Percentiles rank a stretch among this genome's conserved stretches.
Conservation (phyloP, 2,888 invertebrate species). For the Apodemia hepburni region DNA sequence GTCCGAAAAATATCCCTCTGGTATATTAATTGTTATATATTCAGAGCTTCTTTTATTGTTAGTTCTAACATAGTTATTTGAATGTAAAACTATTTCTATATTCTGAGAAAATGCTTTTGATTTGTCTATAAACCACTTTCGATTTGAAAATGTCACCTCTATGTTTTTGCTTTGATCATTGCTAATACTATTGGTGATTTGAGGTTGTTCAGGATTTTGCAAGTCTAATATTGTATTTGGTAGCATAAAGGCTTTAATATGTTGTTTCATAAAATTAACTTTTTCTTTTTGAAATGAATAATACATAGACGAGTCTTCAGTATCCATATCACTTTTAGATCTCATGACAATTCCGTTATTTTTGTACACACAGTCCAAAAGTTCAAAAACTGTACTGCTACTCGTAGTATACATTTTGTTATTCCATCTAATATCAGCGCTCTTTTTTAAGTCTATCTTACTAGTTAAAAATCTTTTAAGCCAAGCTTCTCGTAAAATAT, state of each 20-base stretch:
- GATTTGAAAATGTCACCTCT: slow-evolving; percentile 43
- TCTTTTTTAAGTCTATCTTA: slow-evolving; percentile 48
- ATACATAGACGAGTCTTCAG: slow-evolving; percentile 40
- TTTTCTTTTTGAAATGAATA: slow-evolving; percentile 39
- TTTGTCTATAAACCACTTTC: slow-evolving; percentile 54
- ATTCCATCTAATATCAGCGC: slow-evolving; percentile 58
- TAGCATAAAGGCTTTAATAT: slow-evolving; percentile 65
- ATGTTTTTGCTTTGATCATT: slow-evolving; percentile 38
- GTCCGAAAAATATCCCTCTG: slow-evolving; percentile 54
- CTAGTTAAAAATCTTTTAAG: slow-evolving; percentile 46
- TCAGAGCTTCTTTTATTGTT: slow-evolving; percentile 44
- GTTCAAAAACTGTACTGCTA: slow-evolving; percentile 56
- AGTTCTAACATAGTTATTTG: slow-evolving; percentile 40
- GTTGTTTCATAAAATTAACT: slow-evolving; percentile 48
- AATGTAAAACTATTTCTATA: slow-evolving; percentile 53
- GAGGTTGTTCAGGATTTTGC: slow-evolving; percentile 30
- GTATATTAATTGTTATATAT: slow-evolving; percentile 57
- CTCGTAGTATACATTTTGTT: slow-evolving; percentile 54
- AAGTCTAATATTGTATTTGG: slow-evolving; percentile 45
- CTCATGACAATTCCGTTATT: slow-evolving; percentile 44
- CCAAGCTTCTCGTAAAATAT: slow-evolving; percentile 48
- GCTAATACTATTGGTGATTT: slow-evolving; percentile 26
- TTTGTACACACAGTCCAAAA: slow-evolving; percentile 53
- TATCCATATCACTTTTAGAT: slow-evolving; percentile 51
- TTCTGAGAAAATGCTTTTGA: slow-evolving; percentile 52